Percentiles rank a stretch among this genome's conserved stretches.
Conservation (phyloP, 1,140 invertebrate genomes). For the Triops longicaudatus region DNA sequence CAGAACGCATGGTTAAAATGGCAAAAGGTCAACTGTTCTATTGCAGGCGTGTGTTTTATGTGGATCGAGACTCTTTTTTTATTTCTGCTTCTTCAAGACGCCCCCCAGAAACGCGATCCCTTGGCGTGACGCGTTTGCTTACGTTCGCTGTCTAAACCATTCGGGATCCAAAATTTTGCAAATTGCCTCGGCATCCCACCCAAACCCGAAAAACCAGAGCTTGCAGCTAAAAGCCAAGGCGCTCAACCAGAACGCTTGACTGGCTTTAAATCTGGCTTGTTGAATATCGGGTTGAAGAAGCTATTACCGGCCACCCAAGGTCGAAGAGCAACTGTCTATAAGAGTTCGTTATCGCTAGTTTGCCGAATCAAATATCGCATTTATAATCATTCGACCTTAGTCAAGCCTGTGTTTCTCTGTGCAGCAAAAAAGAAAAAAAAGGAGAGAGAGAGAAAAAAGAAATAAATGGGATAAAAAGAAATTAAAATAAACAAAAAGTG, state of each 20-base stretch:
- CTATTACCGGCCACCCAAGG: no score
- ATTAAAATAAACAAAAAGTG: no score
- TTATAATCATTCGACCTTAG: not conserved
- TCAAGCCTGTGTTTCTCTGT: not conserved
- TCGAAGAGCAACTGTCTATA: no score
- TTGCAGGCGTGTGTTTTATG: constrained; percentile 11
- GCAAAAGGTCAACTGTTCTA: constrained; percentile 6
- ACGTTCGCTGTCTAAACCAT: not conserved
- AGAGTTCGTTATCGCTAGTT: not conserved
- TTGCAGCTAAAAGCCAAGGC: no score
- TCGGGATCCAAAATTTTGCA: not conserved
- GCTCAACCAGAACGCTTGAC: no score
- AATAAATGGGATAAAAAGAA: no score
- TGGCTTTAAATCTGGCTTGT: no score
- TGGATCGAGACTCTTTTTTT: not conserved
- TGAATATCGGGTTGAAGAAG: no score
- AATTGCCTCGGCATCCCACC: not conserved
- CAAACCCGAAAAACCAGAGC: no score
- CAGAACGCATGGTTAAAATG: constrained; percentile 2
- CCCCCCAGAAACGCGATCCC: not conserved
- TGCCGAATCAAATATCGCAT: not conserved
- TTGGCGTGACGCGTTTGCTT: not conserved
- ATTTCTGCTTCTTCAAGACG: not conserved
- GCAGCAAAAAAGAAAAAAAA: no score
- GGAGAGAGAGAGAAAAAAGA: no score